phyloP scores from a whole-genome alignment of 2,888 invertebrate species.

The Clanis bilineata region DNA sequence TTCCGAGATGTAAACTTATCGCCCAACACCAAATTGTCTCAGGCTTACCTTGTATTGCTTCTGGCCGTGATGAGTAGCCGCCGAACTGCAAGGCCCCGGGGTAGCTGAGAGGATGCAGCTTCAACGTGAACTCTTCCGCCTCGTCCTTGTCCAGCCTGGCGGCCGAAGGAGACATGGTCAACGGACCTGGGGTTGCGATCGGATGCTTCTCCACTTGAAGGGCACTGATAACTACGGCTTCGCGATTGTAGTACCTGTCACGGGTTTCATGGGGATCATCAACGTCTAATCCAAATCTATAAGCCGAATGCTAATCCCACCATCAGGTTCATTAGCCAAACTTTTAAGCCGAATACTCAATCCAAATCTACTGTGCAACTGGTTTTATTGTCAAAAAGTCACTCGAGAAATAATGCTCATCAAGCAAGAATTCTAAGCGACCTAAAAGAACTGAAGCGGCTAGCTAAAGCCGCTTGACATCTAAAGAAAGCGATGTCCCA shows the following conservation, averaged over 20 bases:
- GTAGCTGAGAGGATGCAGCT: constrained; percentile 76
- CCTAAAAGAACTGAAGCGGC: not conserved
- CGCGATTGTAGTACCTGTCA: constrained; percentile 93
- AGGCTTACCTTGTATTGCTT: constrained; percentile 70
- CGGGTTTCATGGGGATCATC: not conserved
- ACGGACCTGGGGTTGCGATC: constrained; percentile 93
- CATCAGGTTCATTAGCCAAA: constrained; percentile 26
- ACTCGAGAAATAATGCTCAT: not conserved
- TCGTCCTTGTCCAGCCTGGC: constrained; percentile 80
- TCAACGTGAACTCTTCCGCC: constrained; percentile 71
- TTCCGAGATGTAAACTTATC: no score
- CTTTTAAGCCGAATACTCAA: not conserved
- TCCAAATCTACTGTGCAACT: not conserved
- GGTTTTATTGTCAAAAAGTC: not conserved
- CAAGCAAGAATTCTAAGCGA: not conserved
- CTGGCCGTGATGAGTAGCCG: constrained; percentile 87
- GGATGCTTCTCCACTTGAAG: constrained; percentile 96
- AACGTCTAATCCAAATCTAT: not conserved
- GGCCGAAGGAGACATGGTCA: constrained; percentile 86
- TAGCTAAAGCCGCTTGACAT: not conserved
- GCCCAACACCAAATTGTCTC: not conserved
- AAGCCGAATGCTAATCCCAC: not conserved
- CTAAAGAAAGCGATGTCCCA: not conserved
- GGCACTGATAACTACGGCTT: constrained; percentile 95
- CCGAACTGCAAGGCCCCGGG: constrained; percentile 76